phyloP scores from a whole-genome alignment of 2,888 invertebrate genomes.

The Theodoxus fluviatilis region DNA sequence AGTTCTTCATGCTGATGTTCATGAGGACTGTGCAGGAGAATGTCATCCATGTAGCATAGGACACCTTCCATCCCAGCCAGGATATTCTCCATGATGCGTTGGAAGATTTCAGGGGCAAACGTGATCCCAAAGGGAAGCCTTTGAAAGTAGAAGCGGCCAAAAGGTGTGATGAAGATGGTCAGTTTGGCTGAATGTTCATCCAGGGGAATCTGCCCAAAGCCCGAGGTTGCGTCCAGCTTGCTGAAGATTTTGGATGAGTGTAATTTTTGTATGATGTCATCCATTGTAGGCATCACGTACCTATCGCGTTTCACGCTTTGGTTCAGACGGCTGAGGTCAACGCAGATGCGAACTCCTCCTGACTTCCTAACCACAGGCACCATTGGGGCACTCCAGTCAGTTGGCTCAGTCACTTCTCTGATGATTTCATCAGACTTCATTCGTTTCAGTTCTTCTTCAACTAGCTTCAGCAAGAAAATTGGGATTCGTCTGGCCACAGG shows the following conservation, averaged over 20 bases:
- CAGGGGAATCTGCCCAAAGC: conserved; percentile 35
- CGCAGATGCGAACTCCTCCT: conserved; percentile 31
- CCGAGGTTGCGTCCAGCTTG: conserved; percentile 19
- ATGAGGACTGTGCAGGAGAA: conserved; percentile 31
- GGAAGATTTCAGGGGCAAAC: conserved; percentile 33
- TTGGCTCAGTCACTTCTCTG: conserved; percentile 30
- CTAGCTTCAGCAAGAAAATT: conserved; percentile 12
- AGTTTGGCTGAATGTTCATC: conserved; percentile 30
- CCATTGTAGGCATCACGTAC: conserved; percentile 33
- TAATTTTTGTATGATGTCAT: conserved; percentile 34
- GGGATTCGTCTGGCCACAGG: conserved; percentile 25
- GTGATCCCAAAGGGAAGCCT: conserved; percentile 31
- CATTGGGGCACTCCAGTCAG: conserved; percentile 35
- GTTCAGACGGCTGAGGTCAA: conserved; percentile 30
- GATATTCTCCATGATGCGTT: conserved; percentile 30
- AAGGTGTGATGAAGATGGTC: conserved; percentile 31
- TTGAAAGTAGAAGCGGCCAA: conserved; percentile 21
- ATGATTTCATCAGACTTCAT: conserved; percentile 33
- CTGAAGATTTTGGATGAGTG: conserved; percentile 33
- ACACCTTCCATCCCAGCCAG: conserved; percentile 28
- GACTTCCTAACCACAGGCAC: conserved; percentile 32
- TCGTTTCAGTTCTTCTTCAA: conserved; percentile 30
- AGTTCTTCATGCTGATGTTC: conserved; percentile 30
- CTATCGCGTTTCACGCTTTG: conserved; percentile 27
- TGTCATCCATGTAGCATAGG: conserved; percentile 34